Base-by-base conservation (phyloP, 2,888 invertebrate genomes). In the Eupithecia tripunctaria region DNA sequence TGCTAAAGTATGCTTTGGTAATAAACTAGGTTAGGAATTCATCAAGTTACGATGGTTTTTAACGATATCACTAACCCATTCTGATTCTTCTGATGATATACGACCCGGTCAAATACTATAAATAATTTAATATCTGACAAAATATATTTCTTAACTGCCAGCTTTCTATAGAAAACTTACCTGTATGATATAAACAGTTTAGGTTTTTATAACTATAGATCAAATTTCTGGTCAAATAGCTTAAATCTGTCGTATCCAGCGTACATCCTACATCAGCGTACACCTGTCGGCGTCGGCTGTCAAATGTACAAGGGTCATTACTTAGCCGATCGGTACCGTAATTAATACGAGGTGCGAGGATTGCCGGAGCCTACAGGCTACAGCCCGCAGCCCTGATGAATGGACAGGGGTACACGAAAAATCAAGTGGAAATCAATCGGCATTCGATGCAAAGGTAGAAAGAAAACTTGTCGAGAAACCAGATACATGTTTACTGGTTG, bases 231-330 rank as follows among this genome's bases (percentile, higher is more conserved):
- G 8, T 51, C 8, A 21, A n/a, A 51, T 7, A 21, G 10, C 3
- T 56, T 56, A 15, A 21, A 12, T 38, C 15, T 36, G 64, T 14
- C 64, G 36, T 36, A 78, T 84, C 84, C 74, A 82, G 78, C 8
- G 27, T 21, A 10, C 0, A 3, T 67, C n/a, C n/a, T n/a, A 63
- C 47, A 68, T 51, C 56, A 69, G 60, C 29, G 18, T 68, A 76
- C 78, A 93, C 93, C 93, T 93, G 93, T 86, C 89, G 84, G 86
- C 84, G 78, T 72, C 76, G 84, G 85, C 91, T 89, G 93, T 93
- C 93, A 91, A 89, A 89, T 90, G 90, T 91, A 94, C 93, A 93
- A 93, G 93, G 93, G 94, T 92, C 93, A 93, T 93, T 93, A 94
- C 94, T 94, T 93, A 93, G 89, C 87, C 88, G 88, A 91, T 91